Base-by-base conservation (phyloP, 2,113 vertebrate species). In the Pelvicachromis taeniatus region DNA sequence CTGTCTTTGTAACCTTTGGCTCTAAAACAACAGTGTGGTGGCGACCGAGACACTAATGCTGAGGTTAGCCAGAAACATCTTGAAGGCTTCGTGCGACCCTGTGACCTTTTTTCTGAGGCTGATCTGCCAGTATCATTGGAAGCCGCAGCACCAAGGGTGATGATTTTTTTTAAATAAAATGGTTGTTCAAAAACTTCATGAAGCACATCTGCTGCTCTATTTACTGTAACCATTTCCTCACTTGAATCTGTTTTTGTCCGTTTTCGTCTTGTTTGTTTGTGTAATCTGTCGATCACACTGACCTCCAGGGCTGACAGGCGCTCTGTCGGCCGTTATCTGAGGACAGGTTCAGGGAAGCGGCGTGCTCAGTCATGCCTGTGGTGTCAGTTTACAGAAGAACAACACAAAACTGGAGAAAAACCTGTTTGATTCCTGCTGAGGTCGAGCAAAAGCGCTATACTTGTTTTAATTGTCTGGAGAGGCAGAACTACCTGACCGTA, bases 361-460 rank as follows among this genome's bases (percentile, higher is more conserved):
- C 77, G 1, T 85, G 91, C 42, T 85, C 33, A 0, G 83, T 81
- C 89, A 85, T 85, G 93, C 33, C 53, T 81, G 11, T 82, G 84
- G 80, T 55, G 56, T 85, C 58, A 29, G 19, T 88, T 92, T 87
- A 80, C 86, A 59, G 29, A 79, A 9, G 40, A 88, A 82, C 70
- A 78, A 84, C 63, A 81, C 1, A 55, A 17, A 14, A 29, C 5
- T 17, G 40, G 1, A 56, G 19, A 82, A 73, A 80, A 88, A 65
- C 56, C 78, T 19, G 40, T 33, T 58, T 2, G 29, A 42, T 73
- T 65, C 38, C 59, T 8, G 45, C 29, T 4, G 83, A 83, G 58
- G 38, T 29, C 31, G 75, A 40, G 59, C 65, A 79, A 68, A 54
- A 55, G 26, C 1, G 53, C 12, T 10, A 1, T 29, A 11, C 31